Base-by-base conservation (phyloP, 1,140 invertebrate genomes). In the Hycleus phaleratus region DNA sequence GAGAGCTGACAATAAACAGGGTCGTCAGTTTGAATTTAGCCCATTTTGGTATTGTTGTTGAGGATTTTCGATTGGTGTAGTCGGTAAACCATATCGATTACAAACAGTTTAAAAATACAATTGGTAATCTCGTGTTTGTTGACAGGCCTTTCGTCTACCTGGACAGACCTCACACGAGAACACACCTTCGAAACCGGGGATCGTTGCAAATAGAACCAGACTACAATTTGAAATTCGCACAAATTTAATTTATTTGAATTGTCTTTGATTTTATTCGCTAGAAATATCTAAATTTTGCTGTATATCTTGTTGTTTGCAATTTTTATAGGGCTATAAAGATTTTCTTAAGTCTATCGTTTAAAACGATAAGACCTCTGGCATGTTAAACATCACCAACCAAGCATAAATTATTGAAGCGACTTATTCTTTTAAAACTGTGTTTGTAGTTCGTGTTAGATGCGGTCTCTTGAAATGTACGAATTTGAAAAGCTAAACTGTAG, bases 51-150 rank as follows among this genome's bases (percentile, higher is more conserved):
- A 32, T 32, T 32, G 32, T 32, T 52, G 49, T 52, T 24, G 49
- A 43, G 26, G 32, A 32, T 32, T 32, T 32, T 32, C 32, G 32
- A 32, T 32, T 32, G 32, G 42, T 45, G 9, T 24, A 11, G 51
- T 38, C 48, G 39, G 32, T 32, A 32, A 18, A 26, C 48, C 24
- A 38, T 68, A 71, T 71, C 69, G 63, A 71, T 71, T 71, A 71
- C 69, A 69, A 63, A 65, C 69, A 69, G 68, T 69, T 71, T 71
- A 71, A 66, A 56, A 59, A 55, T 56, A 71, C 69, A 71, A 71
- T 71, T 67, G 69, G 49, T 71, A 71, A 71, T 71, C 69, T 59
- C 58, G 55, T 71, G 65, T 71, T 68, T 71, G 65, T 69, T 63
- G 63, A 71, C 66, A 68, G 67, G 61, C 44, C 59, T 54, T 48